A percentile compares a stretch with the other conserved stretches of the same genome.
Conservation (phyloP, 2,797 vertebrate genomes). For the Sebastes umbrosus region DNA sequence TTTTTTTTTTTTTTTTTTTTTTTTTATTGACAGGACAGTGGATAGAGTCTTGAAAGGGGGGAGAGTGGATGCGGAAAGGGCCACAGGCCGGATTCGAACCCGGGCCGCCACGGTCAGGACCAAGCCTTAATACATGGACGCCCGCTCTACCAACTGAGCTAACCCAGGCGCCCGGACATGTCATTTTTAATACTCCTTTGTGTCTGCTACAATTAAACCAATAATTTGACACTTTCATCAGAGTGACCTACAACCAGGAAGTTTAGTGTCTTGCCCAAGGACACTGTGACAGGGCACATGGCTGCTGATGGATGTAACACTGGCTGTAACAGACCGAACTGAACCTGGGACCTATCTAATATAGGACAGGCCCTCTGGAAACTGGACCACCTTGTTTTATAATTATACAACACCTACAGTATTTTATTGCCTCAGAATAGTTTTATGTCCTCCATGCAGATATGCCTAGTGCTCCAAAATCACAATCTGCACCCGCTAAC, state of each 20-base stretch:
- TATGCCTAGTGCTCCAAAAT: neutral
- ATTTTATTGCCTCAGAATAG: neutral
- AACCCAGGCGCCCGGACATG: too few relatives aligned
- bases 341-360: neutral
- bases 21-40: too few relatives aligned
- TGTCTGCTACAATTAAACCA: conserved; percentile 6
- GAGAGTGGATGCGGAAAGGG: too few relatives aligned
- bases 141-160: too few relatives aligned
- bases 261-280: conserved; percentile 3
- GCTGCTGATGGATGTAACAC: conserved; percentile 15
- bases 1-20: too few relatives aligned
- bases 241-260: neutral
- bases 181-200: conserved; percentile 12
- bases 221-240: conserved; percentile 4
- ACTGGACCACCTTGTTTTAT: conserved; percentile 3
- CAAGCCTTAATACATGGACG: too few relatives aligned
- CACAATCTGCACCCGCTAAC: neutral
- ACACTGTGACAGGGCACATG: conserved; percentile 7
- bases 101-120: too few relatives aligned
- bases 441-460: neutral
- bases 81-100: too few relatives aligned
- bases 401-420: neutral
- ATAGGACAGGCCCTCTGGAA: neutral
- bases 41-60: too few relatives aligned
- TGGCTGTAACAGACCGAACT: neutral